Conservation (phyloP, 1,140 invertebrate species). For the Musca domestica region DNA sequence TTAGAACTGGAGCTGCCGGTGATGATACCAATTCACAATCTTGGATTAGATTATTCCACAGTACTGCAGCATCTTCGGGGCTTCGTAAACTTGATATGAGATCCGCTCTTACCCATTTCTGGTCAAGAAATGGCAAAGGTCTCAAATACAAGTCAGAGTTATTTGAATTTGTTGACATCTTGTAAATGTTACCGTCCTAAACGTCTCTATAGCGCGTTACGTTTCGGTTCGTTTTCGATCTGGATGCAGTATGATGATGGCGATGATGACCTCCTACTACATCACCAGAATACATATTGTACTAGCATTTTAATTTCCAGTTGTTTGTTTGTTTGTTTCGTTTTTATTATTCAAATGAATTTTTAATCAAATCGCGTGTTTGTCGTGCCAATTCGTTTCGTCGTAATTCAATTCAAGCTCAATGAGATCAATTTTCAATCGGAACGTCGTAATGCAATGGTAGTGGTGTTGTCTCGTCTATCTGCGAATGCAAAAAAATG, state of each 20-base stretch:
- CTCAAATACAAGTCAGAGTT: constrained; percentile 44
- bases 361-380: too few relatives aligned
- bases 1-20: constrained; percentile 36
- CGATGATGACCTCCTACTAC: background rate
- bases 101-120: constrained; percentile 52
- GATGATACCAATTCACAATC: constrained; percentile 51
- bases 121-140: constrained; percentile 46
- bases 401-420: constrained; percentile 5
- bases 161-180: constrained; percentile 14
- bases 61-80: constrained; percentile 38
- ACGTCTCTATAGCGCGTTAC: too few relatives aligned
- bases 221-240: too few relatives aligned
- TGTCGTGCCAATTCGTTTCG: too few relatives aligned
- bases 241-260: too few relatives aligned
- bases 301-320: background rate
- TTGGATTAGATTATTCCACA: constrained; percentile 52
- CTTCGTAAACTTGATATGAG: constrained; percentile 48
- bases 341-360: too few relatives aligned
- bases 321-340: too few relatives aligned
- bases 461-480: too few relatives aligned
- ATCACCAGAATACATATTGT: background rate
- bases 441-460: background rate
- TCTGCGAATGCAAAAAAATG: too few relatives aligned
- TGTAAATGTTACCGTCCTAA: background rate
- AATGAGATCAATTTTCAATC: constrained; percentile 18